Conservation (phyloP, 2,888 invertebrate genomes). For the Baccha elongata region DNA sequence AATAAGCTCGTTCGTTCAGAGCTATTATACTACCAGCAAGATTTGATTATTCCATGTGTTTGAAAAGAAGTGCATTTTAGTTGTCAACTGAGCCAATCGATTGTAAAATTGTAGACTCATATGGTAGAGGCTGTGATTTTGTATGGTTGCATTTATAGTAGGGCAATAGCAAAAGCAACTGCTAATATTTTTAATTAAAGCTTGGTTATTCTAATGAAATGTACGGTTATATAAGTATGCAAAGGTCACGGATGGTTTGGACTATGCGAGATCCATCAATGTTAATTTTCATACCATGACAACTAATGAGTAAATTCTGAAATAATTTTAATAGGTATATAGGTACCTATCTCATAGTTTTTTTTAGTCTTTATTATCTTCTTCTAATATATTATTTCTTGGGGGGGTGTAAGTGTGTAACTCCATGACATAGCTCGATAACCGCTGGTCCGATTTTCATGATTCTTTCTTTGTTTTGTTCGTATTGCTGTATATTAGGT, state of each 20-base stretch:
- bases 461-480: too few species aligned
- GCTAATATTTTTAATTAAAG: slow-evolving; percentile 1
- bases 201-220: slow-evolving; percentile 30
- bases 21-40: not conserved
- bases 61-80: not conserved
- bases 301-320: slow-evolving; percentile 13
- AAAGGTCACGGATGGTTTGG: slow-evolving; percentile 19
- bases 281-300: slow-evolving; percentile 28
- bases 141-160: not conserved
- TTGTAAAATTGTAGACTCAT: slow-evolving; percentile 24
- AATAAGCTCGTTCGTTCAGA: slow-evolving; percentile 4
- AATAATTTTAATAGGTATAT: too few species aligned
- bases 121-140: slow-evolving; percentile 20
- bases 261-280: slow-evolving; percentile 48
- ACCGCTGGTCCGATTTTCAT: too few species aligned
- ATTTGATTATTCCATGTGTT: slow-evolving; percentile 8
- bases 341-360: too few species aligned
- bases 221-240: too few species aligned
- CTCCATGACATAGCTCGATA: too few species aligned
- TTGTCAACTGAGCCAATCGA: slow-evolving; percentile 31
- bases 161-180: slow-evolving; percentile 2
- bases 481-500: too few species aligned
- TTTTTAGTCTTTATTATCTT: too few species aligned
- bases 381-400: too few species aligned
- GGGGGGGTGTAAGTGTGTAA: too few species aligned